Evolutionary conservation across 1,140 invertebrate genomes (phyloP).

Genomic region (Dysdera silvatica): DNA sequence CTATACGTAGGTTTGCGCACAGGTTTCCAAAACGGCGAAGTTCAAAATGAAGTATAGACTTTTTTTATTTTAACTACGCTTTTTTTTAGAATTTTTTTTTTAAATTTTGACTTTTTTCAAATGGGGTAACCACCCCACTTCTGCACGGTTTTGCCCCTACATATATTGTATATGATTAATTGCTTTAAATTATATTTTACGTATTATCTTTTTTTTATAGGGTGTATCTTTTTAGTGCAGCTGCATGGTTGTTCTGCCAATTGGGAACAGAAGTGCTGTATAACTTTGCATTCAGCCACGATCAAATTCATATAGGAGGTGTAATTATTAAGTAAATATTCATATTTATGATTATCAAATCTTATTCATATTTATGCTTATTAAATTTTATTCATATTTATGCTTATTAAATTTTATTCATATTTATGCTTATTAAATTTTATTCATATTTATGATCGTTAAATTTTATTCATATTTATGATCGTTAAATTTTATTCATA

Average conservation of each 20-base stretch:
- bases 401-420: background rate
- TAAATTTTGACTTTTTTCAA: too few species aligned
- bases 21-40: too few species aligned
- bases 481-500: background rate
- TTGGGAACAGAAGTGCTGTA: conserved; percentile 21
- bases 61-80: too few species aligned
- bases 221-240: conserved; percentile 18
- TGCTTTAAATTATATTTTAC: too few species aligned
- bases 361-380: too few species aligned
- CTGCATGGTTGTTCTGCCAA: conserved; percentile 15
- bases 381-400: background rate
- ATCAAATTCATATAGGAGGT: conserved; percentile 12
- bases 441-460: background rate
- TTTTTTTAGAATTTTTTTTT: too few species aligned
- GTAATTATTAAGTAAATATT: too few species aligned
- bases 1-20: too few species aligned
- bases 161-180: too few species aligned
- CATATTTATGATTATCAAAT: background rate
- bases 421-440: background rate
- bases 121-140: too few species aligned
- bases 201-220: conserved; percentile 2
- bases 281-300: conserved; percentile 16
- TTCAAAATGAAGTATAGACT: too few species aligned
- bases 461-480: background rate
- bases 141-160: too few species aligned